phyloP scores from a whole-genome alignment of 30 jellyfish, hydroid and myxozoan genomes.

The Nemopilema nomurai region DNA sequence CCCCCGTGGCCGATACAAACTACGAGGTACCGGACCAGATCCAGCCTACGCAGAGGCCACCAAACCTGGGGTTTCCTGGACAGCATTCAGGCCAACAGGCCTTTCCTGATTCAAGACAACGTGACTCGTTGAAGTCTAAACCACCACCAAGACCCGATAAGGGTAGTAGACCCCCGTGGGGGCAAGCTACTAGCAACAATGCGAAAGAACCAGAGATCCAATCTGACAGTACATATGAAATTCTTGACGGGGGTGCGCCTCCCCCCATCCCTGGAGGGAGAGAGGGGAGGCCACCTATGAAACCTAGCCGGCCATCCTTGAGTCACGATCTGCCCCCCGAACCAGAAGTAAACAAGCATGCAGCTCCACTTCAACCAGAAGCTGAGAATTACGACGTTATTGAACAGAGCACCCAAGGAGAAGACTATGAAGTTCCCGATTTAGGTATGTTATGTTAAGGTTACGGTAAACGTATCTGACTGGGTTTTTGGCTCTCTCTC shows the following conservation, averaged over 20 bases:
- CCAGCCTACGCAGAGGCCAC: neutral
- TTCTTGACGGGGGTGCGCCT: neutral
- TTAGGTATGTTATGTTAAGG: neutral
- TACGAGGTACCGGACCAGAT: neutral
- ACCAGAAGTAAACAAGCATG: neutral
- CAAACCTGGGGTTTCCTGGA: neutral
- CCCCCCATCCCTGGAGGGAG: neutral
- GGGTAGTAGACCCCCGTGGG: neutral
- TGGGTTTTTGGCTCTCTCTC: too few relatives aligned
- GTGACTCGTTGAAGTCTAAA: neutral
- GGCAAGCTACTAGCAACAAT: neutral
- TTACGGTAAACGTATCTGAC: too few relatives aligned
- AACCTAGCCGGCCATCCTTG: too few relatives aligned
- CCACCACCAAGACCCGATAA: neutral
- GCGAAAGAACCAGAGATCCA: neutral
- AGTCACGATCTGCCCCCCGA: too few relatives aligned
- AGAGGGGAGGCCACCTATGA: neutral
- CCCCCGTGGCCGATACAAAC: neutral
- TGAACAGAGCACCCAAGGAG: neutral
- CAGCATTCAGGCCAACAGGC: neutral
- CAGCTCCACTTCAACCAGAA: neutral
- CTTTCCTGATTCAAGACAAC: neutral
- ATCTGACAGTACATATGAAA: neutral
- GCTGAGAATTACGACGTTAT: neutral
- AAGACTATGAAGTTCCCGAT: neutral